A percentile compares a stretch with the other conserved stretches of the same genome.
Evolutionary conservation across 1,140 invertebrate species (phyloP).

Genomic region (Cotesia vestalis): DNA sequence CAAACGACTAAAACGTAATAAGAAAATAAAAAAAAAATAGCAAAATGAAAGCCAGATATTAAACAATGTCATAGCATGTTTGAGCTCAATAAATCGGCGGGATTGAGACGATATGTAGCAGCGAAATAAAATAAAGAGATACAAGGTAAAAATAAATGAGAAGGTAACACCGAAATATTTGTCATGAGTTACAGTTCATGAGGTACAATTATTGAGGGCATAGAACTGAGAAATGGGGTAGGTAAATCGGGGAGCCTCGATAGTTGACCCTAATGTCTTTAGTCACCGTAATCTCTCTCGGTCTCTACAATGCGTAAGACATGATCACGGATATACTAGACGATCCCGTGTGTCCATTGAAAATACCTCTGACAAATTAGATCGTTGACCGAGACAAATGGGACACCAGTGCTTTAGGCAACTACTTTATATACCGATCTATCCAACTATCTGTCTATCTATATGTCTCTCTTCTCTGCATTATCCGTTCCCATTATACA

Average conservation of each 20-base stretch:
- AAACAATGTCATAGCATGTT: no score
- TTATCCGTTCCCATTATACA: neutral
- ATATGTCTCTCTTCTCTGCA: no score
- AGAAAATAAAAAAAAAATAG: no score
- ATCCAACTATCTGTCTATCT: no score
- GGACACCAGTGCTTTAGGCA: neutral
- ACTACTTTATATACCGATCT: neutral
- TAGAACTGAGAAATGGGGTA: neutral
- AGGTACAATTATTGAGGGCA: neutral
- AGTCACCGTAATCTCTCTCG: neutral
- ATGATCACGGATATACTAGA: slow-evolving; percentile 12
- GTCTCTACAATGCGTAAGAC: slow-evolving; percentile 16
- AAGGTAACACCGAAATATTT: neutral
- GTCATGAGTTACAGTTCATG: neutral
- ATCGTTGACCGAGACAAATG: slow-evolving; percentile 34
- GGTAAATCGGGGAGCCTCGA: neutral
- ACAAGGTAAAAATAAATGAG: no score
- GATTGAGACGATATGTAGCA: no score
- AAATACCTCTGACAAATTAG: slow-evolving; percentile 41
- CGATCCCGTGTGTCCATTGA: slow-evolving; percentile 31
- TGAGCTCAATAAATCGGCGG: no score
- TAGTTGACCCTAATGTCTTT: neutral
- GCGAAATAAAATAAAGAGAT: no score
- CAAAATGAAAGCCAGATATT: no score
- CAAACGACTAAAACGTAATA: no score